phyloP scores from a whole-genome alignment of 2,113 vertebrate species.

The Turdus rufiventris region DNA sequence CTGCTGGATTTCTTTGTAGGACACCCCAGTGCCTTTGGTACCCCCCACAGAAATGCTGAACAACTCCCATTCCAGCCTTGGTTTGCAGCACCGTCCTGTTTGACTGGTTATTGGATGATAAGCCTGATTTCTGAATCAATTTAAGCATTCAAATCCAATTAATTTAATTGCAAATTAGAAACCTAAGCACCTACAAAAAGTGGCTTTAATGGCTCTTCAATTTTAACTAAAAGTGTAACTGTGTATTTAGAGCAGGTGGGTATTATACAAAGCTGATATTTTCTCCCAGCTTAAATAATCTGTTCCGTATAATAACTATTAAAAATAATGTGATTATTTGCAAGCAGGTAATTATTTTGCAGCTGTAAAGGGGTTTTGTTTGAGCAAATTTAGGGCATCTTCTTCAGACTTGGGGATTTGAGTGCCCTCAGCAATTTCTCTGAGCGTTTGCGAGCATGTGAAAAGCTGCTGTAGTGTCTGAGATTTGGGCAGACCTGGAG shows the following conservation, averaged over 20 bases:
- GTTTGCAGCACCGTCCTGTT: background rate
- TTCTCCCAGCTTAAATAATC: background rate
- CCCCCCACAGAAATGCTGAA: background rate
- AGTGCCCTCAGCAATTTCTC: constrained; percentile 16
- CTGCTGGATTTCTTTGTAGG: background rate
- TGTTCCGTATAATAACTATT: background rate
- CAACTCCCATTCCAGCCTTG: background rate
- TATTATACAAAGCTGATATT: constrained; percentile 7
- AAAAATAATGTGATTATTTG: constrained; percentile 7
- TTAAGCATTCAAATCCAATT: constrained; percentile 41
- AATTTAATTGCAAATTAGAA: constrained; percentile 48
- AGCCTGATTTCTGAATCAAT: constrained; percentile 2
- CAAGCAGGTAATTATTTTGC: constrained; percentile 30
- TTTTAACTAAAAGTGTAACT: constrained; percentile 18
- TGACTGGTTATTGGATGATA: background rate
- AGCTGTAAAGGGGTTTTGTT: background rate
- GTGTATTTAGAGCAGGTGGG: constrained; percentile 24
- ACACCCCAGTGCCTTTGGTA: background rate
- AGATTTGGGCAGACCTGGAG: constrained; percentile 13
- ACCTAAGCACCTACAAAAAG: constrained; percentile 8
- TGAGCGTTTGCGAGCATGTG: background rate
- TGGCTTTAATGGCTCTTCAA: constrained; percentile 7
- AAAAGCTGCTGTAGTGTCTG: background rate
- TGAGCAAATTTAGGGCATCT: background rate
- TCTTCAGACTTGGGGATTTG: background rate